Evolutionary conservation across 2,113 vertebrate genomes (phyloP), one percentile per base, ranked within the genome.

Genomic region (Phainopepla nitens): DNA sequence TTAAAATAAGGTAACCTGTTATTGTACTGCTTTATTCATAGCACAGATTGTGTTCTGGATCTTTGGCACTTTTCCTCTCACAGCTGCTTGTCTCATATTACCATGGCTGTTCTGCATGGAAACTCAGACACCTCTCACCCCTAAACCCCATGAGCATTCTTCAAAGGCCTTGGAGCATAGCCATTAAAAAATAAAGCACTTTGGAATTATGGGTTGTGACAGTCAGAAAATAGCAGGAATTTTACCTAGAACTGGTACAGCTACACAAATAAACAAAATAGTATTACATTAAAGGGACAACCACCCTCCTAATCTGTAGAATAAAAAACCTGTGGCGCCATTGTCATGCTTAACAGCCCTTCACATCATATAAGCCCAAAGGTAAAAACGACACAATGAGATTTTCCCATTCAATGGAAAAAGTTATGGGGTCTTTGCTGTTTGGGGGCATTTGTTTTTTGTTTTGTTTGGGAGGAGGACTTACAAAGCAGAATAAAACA

Each of bases 21-120:
- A 96, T 88, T 96, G 92, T 94, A 47, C 82, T 95, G 88, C 11
- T 94, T 95, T 97, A 96, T 96, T 97, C 95, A 93, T 94, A 95
- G 94, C 72, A 87, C 72, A 93, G 90, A 94, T 96, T 95, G 90
- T 95, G 51, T 88, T 93, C 69, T 94, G 79, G 65, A 25, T 82
- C 76, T 82, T 88, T 96, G 91, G 94, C 93, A 90, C 90, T 77
- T 86, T 71, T 92, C 49, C 85, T 83, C 57, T 91, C 83, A n/a
- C 80, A 96, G 96, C 84, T 95, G 95, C 56, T 94, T 93, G 83
- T 96, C 92, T 96, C 96, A 36, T 53, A 69, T 96, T 95, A 96
- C 94, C 69, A 41, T 72, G 82, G 72, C 85, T 92, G 68, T 94
- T 90, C 82, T 90, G 42, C 61, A 88, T 94, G 94, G 95, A 95